Percentiles rank a stretch among this genome's conserved stretches.
phyloP scores from a whole-genome alignment of 2,797 vertebrate genomes.

The Dendrocincla fuliginosa region DNA sequence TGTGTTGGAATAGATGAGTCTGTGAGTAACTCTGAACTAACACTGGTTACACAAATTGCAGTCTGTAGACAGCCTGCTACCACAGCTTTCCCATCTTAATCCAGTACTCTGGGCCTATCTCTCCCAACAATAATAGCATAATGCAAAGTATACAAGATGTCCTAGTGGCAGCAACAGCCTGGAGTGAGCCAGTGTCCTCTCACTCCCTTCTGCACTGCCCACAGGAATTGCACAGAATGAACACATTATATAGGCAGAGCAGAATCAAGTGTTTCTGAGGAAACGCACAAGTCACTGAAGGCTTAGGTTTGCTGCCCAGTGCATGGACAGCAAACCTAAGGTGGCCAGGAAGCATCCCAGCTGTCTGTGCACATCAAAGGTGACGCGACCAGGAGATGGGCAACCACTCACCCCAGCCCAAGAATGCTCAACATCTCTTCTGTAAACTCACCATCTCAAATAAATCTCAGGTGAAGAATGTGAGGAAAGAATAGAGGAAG shows the following conservation, averaged over 20 bases:
- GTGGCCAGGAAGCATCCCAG: neutral
- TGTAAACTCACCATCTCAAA: neutral
- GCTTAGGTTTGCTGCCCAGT: accelerated
- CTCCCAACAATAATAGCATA: neutral
- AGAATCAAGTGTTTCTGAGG: neutral
- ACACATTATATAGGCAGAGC: accelerated
- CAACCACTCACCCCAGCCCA: neutral
- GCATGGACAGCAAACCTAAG: neutral
- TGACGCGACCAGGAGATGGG: accelerated
- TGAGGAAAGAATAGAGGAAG: neutral
- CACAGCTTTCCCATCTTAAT: neutral
- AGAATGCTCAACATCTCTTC: accelerated
- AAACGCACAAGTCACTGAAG: neutral
- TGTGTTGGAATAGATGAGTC: neutral
- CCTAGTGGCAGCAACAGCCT: neutral
- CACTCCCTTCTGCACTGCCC: neutral
- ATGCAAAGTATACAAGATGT: neutral
- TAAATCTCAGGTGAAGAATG: neutral
- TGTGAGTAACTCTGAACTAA: neutral
- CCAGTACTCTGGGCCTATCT: neutral
- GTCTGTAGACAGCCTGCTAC: neutral
- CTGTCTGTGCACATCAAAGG: accelerated
- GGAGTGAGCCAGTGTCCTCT: neutral
- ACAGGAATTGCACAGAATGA: neutral
- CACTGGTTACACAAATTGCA: neutral